These are phyloP conservation scores for Syndactyla subalaris DNA, from an alignment of 2,797 vertebrate species.

Conservation along the genomic window DNA sequence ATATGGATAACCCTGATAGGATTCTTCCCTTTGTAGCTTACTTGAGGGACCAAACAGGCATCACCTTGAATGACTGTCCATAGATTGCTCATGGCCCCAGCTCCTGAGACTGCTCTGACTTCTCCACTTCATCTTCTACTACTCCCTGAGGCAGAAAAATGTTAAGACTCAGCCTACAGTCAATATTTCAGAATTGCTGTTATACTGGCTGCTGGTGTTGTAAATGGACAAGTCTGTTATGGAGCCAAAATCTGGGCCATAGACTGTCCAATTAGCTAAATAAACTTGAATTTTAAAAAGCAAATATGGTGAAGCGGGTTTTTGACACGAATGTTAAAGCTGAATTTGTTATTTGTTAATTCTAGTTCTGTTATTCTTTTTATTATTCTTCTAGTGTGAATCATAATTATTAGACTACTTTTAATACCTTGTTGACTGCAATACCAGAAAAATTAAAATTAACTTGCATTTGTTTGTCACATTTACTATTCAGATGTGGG, in stretches of 20 bases:
- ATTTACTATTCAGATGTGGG: not conserved
- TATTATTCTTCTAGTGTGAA: not conserved
- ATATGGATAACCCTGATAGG: no score
- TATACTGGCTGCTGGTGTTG: not conserved
- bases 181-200: not conserved
- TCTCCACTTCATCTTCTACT: not conserved
- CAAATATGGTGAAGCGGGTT: not conserved
- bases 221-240: not conserved
- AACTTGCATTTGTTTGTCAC: not conserved
- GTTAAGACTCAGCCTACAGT: not conserved
- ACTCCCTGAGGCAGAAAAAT: not conserved
- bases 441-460: not conserved
- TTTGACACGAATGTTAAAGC: not conserved
- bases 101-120: not conserved
- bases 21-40: not conserved
- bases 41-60: accelerated
- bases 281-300: not conserved
- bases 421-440: not conserved
- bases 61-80: not conserved
- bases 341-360: not conserved
- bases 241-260: not conserved
- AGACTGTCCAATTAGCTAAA: not conserved
- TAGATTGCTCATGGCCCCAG: not conserved
- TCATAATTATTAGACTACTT: not conserved
- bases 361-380: not conserved